These are phyloP conservation scores for Gymnarchus niloticus DNA, from an alignment of 2,113 vertebrate species.

Conservation along the genomic window DNA sequence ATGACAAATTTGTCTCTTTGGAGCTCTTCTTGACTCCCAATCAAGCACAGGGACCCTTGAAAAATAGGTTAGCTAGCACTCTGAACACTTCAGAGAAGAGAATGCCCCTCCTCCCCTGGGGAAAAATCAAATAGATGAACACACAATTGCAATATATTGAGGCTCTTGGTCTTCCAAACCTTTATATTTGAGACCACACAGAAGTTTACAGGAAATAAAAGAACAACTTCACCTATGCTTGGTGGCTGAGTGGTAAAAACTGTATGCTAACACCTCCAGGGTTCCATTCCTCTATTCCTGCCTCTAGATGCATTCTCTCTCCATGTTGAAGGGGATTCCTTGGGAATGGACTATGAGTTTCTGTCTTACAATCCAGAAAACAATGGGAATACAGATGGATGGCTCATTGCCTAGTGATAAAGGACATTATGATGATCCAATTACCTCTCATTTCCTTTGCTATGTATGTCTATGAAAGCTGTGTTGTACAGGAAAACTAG, in stretches of 20 bases:
- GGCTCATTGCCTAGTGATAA: not conserved
- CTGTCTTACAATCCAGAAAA: not conserved
- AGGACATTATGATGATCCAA: not conserved
- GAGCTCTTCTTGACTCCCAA: conserved; percentile 31
- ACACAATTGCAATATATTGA: conserved; percentile 28
- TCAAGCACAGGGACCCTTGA: conserved; percentile 37
- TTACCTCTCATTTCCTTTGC: not conserved
- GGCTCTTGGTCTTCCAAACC: not conserved
- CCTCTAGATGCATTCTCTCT: not conserved
- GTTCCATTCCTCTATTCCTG: not conserved
- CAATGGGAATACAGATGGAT: not conserved
- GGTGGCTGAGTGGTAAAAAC: not conserved
- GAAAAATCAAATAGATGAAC: conserved; percentile 28
- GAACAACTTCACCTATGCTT: not conserved
- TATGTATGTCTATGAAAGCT: not conserved
- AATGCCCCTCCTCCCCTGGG: conserved; percentile 31
- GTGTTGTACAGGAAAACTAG: not conserved
- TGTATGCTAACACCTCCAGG: not conserved
- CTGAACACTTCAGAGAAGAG: conserved; percentile 32
- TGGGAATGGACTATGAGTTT: not conserved
- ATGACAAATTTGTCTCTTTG: conserved; percentile 37
- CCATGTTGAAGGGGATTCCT: not conserved
- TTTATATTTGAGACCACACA: not conserved
- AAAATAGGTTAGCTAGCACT: conserved; percentile 24
- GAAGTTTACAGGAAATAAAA: not conserved